Evolutionary conservation across 2,113 vertebrate genomes (phyloP).

Genomic region (Leucosticte australis): DNA sequence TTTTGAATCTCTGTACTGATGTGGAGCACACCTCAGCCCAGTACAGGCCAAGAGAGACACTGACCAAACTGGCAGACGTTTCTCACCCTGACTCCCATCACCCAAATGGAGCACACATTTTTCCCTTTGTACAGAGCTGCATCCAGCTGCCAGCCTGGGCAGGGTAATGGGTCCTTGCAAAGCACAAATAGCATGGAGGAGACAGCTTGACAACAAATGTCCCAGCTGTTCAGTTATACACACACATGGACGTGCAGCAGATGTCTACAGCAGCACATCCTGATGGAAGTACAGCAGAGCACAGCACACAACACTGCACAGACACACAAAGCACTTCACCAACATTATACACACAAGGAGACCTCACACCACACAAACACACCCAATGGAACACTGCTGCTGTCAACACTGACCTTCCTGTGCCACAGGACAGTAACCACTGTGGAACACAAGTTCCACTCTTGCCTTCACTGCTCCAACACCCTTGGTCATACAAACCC

Average conservation of each 20-base stretch:
- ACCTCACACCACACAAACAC: not conserved
- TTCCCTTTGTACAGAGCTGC: not conserved
- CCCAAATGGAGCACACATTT: fast-evolving
- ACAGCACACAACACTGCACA: not conserved
- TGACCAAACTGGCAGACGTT: fast-evolving
- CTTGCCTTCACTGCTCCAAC: not conserved
- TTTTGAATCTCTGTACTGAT: not conserved
- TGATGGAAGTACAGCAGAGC: not conserved
- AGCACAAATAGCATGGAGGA: not conserved
- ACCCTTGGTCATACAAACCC: not conserved
- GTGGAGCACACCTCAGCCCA: not conserved
- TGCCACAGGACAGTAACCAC: not conserved
- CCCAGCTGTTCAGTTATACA: not conserved
- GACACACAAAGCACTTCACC: not conserved
- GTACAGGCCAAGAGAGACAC: not conserved
- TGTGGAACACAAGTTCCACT: not conserved
- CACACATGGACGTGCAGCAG: not conserved
- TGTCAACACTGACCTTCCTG: not conserved
- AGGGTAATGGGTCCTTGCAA: not conserved
- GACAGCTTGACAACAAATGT: not conserved
- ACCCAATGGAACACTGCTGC: not conserved
- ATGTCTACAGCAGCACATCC: not conserved
- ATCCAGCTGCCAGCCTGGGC: not conserved
- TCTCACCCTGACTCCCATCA: not conserved
- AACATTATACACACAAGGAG: not conserved